Percentiles rank a stretch among this genome's conserved stretches.
These are phyloP conservation scores for Sciaenops ocellatus DNA, from an alignment of 2,797 vertebrate species.

Conservation along the genomic window DNA sequence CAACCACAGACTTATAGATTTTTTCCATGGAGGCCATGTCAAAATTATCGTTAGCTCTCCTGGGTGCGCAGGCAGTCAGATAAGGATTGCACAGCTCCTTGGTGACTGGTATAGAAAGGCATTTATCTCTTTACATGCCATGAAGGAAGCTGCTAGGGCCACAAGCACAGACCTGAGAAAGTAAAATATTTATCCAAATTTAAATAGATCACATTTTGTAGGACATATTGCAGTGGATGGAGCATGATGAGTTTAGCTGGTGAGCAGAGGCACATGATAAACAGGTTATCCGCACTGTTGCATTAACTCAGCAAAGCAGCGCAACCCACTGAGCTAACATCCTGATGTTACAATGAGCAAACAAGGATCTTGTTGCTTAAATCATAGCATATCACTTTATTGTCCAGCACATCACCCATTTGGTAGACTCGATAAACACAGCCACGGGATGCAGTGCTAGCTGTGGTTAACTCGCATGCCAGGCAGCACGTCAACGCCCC, in stretches of 20 bases:
- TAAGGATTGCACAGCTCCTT: slow-evolving; percentile 42
- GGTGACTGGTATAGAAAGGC: neutral
- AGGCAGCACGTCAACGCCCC: neutral
- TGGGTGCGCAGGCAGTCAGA: slow-evolving; percentile 27
- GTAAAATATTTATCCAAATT: neutral
- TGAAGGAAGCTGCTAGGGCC: neutral
- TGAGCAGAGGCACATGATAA: neutral
- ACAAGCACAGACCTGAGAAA: neutral
- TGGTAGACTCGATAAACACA: neutral
- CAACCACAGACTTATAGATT: neutral
- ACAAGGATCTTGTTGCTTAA: slow-evolving; percentile 35
- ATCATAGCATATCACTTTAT: slow-evolving; percentile 15
- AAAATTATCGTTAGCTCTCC: neutral
- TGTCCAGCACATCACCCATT: neutral
- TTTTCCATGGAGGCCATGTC: neutral
- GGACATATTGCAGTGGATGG: neutral
- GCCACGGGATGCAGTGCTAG: neutral
- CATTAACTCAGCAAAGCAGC: slow-evolving; percentile 5
- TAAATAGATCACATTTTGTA: neutral
- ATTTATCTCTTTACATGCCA: slow-evolving; percentile 10
- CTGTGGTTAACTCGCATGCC: slow-evolving; percentile 16
- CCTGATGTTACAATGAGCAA: slow-evolving; percentile 44
- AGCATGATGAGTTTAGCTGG: neutral
- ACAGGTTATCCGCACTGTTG: neutral
- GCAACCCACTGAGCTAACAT: slow-evolving; percentile 41